Base-by-base conservation (phyloP, 2,797 vertebrate genomes). In the Galagoides demidoff region DNA sequence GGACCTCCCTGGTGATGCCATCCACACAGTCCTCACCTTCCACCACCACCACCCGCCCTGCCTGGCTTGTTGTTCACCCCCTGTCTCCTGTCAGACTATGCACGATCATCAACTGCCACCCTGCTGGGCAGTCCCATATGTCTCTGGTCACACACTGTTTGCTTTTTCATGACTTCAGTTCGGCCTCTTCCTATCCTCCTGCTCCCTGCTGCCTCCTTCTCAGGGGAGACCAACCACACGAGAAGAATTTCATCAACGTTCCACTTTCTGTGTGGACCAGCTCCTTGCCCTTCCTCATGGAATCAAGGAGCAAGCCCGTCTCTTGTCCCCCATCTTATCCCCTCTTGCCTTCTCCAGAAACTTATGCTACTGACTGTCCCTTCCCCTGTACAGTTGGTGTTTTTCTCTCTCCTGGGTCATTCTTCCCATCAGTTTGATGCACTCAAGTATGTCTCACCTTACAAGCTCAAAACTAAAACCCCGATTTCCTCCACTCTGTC, bases 251-350 rank as follows among this genome's bases (percentile, higher is more conserved):
- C 11, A 16, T 16, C 61, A 4, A 7, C 22, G 5, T n/a, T 39
- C 66, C 1, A 1, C n/a, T 3, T 13, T n/a, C 12, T 49, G 7
- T 4, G 2, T 3, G 1, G 6, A 19, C 34, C 78, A 37, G 25
- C 57, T 52, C 82, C 52, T n/a, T 1, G 49, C 19, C 55, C 57
- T 34, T 55, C 34, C 22, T 22, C 2, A n/a, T 1, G 64, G 89
- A 82, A 59, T 49, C n/a, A 39, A 31, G 16, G 27, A 52, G 61
- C 3, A 10, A 6, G 10, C 13, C 23, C 5, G 0, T 68, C 82
- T 66, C 85, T 71, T 37, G 22, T 34, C 37, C 23, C 34, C 29
- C 12, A 31, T 4, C 39, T 17, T 43, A 43, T 12, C 39, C 43
- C 23, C 19, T 34, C 78, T 59, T 22, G 55, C 29, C 34, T 57